Evolutionary conservation across 2,888 invertebrate species (phyloP), one percentile per base, ranked within the genome.

Genomic region (Drosophila meridionalis): DNA sequence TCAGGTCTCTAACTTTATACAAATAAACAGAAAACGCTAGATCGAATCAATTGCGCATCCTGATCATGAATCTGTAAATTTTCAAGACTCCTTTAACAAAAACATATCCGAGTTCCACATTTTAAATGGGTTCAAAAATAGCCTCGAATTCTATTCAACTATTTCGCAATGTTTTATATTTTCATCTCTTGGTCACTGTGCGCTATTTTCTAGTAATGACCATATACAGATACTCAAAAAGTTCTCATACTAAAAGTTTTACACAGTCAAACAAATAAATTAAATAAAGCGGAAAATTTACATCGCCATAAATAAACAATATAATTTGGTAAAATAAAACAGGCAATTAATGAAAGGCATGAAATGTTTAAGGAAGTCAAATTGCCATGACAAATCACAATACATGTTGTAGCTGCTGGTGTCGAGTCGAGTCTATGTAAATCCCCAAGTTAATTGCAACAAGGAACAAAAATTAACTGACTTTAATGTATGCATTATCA

Each of bases 401-500:
- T 52, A 1, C 20, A 40, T 45, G 47, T 14, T 11, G 14, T 40
- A 14, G 40, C 7, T 11, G 26, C 11, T 34, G 36, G 7, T 20
- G 26, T 1, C 14, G 47, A 6, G 12, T 47, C 47, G 47, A 7
- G 28, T 30, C 26, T 61, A 36, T 34, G 40, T 57, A 30, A 77
- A 50, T 66, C 26, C 36, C 61, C 67, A 26, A 36, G 52, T 38
- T 74, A 74, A 74, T 77, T 69, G 30, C 60, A 53, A 47, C 58
- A 53, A 53, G 47, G 36, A 63, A 63, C 45, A 53, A 4, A 26
- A 32, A 70, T 52, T 38, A 36, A 52, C 42, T 9, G 65, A 69
- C 43, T 14, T 52, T 55, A 60, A 75, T 75, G 70, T 43, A 50
- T 71, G 47, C 34, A 59, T 62, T 76, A 73, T 81, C 76, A 73